These are phyloP conservation scores for Lasiurus borealis DNA, from an alignment of 2,113 vertebrate genomes.

Conservation along the genomic window DNA sequence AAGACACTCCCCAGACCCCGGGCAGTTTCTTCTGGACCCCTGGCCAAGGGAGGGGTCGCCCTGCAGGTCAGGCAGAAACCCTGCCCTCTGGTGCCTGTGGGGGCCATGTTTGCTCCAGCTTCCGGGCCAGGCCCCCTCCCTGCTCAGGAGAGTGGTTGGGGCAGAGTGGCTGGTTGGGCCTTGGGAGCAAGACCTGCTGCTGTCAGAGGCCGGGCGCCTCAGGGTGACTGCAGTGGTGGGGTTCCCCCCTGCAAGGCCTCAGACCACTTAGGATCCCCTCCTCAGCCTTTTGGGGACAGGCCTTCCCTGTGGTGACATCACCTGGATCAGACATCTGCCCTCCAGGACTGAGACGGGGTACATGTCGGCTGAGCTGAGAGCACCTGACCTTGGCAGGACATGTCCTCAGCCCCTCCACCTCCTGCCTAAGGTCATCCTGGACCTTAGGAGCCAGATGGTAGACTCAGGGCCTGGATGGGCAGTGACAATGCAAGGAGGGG, in stretches of 20 bases:
- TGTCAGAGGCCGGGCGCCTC: neutral
- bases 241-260: neutral
- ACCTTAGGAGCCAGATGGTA: neutral
- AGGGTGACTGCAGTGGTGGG: no score
- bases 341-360: neutral
- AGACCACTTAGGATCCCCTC: fast-evolving
- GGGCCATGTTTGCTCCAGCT: neutral
- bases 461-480: neutral
- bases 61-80: neutral
- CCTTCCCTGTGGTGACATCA: neutral
- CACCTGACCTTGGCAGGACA: fast-evolving
- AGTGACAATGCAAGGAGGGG: fast-evolving
- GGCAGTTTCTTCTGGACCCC: neutral
- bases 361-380: neutral
- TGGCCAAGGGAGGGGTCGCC: neutral
- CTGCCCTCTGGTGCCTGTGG: neutral
- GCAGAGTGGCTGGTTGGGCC: neutral
- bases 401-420: neutral
- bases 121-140: neutral
- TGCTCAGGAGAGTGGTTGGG: no score
- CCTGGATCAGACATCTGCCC: no score
- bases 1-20: neutral
- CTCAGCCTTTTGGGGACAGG: neutral
- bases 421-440: neutral
- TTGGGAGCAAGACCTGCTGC: fast-evolving